A percentile compares a stretch with the other conserved stretches of the same genome.
phyloP scores from a whole-genome alignment of 2,888 invertebrate species.

The Silvanus unidentatus region DNA sequence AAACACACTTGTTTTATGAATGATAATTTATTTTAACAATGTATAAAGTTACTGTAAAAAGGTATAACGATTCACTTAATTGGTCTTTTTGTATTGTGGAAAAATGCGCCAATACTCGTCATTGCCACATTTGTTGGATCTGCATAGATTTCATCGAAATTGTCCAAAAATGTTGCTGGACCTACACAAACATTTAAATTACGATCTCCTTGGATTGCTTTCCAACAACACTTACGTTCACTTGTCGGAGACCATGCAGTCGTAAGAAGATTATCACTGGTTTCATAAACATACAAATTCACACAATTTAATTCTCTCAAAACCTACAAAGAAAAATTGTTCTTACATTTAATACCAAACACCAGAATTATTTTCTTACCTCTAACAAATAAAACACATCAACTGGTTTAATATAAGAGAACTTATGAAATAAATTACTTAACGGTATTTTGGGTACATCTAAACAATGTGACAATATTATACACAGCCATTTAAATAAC shows the following conservation, averaged over 20 bases:
- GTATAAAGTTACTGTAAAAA: too few relatives aligned
- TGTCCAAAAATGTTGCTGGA: slow-evolving; percentile 28
- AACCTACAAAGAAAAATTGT: slow-evolving; percentile 46
- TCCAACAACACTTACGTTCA: too few relatives aligned
- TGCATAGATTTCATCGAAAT: slow-evolving; percentile 28
- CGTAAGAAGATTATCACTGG: slow-evolving; percentile 7
- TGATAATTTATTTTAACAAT: too few relatives aligned
- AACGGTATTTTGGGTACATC: slow-evolving; percentile 56
- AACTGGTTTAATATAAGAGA: slow-evolving; percentile 61
- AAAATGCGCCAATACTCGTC: slow-evolving; percentile 27
- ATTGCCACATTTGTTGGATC: slow-evolving; percentile 24
- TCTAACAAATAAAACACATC: slow-evolving; percentile 57
- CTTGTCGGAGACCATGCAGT: slow-evolving; percentile 14
- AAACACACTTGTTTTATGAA: too few relatives aligned
- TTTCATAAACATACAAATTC: slow-evolving; percentile 41
- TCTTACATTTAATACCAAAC: too few relatives aligned
- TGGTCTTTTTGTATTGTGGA: slow-evolving; percentile 8
- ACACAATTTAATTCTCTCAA: slow-evolving; percentile 54
- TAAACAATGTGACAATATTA: slow-evolving; percentile 60
- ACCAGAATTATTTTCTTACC: slow-evolving; percentile 45
- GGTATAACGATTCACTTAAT: too few relatives aligned
- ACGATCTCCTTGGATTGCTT: too few relatives aligned
- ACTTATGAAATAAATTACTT: slow-evolving; percentile 52
- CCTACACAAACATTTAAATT: slow-evolving; percentile 22
- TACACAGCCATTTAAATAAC: slow-evolving; percentile 63